Conservation (phyloP, 2,797 vertebrate genomes). For the Poeciliopsis paucimaculata region DNA sequence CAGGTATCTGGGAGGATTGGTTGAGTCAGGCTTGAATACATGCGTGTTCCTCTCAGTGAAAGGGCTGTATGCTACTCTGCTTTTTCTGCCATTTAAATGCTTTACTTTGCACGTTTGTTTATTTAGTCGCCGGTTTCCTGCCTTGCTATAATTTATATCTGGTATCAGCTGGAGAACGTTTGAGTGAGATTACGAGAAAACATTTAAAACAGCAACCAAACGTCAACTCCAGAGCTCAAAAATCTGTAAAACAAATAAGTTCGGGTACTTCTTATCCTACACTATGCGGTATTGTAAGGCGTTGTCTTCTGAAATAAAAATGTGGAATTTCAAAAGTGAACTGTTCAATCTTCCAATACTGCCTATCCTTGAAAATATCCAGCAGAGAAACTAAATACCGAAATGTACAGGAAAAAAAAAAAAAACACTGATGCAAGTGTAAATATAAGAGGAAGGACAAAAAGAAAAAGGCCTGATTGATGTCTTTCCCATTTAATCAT, state of each 20-base stretch:
- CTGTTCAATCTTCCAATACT: too few species aligned
- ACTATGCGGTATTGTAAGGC: too few species aligned
- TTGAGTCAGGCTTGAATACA: constrained; percentile 32
- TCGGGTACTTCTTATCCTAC: neutral
- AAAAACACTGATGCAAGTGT: neutral
- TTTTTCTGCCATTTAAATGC: neutral
- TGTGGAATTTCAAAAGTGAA: neutral
- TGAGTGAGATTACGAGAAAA: neutral
- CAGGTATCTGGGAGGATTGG: constrained; percentile 53
- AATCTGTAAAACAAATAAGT: neutral
- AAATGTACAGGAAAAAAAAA: too few species aligned
- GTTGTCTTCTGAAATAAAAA: neutral
- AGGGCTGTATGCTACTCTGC: neutral
- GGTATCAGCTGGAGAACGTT: neutral
- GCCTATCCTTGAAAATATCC: too few species aligned
- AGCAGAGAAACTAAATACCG: too few species aligned
- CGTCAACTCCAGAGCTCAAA: neutral
- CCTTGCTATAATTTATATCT: neutral
- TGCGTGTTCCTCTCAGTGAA: constrained; percentile 12
- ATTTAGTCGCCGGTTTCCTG: neutral
- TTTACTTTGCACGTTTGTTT: neutral
- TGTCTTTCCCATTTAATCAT: neutral
- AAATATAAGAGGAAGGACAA: neutral
- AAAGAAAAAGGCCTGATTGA: neutral
- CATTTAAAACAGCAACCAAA: neutral